Evolutionary conservation across 2,888 invertebrate species (phyloP).

Genomic region (Scrobipalpa atriplicella): DNA sequence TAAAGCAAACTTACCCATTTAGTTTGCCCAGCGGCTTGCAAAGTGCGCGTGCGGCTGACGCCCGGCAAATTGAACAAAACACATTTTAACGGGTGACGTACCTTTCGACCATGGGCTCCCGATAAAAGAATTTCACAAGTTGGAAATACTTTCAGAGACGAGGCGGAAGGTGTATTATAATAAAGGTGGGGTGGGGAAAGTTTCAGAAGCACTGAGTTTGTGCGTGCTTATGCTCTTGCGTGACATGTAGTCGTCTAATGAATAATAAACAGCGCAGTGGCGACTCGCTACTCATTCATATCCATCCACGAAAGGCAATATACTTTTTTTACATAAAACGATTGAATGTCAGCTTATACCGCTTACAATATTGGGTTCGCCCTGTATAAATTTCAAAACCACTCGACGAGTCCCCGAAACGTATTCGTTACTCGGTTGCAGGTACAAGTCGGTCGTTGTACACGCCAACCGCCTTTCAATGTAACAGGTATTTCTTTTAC

Average conservation of each 20-base stretch:
- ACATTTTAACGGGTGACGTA: slow-evolving; percentile 34
- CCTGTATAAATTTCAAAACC: slow-evolving; percentile 52
- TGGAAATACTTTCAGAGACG: slow-evolving; percentile 34
- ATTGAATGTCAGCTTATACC: slow-evolving; percentile 63
- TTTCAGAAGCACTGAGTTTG: slow-evolving; percentile 71
- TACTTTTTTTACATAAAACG: slow-evolving; percentile 67
- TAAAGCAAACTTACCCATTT: slow-evolving; percentile 55
- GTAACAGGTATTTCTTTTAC: slow-evolving; percentile 54
- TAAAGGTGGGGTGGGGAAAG: slow-evolving; percentile 55
- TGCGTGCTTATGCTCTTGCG: slow-evolving; percentile 75
- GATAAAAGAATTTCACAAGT: slow-evolving; percentile 15
- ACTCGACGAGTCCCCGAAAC: slow-evolving; percentile 39
- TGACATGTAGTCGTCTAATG: slow-evolving; percentile 78
- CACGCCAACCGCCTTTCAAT: slow-evolving; percentile 45
- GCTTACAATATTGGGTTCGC: slow-evolving; percentile 56
- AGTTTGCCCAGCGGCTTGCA: slow-evolving; percentile 52
- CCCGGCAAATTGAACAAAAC: slow-evolving; percentile 49
- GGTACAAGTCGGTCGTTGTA: slow-evolving; percentile 34
- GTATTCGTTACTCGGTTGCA: slow-evolving; percentile 44
- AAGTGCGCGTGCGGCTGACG: slow-evolving; percentile 55
- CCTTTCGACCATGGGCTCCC: slow-evolving; percentile 11
- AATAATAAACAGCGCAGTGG: slow-evolving; percentile 78
- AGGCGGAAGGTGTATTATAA: slow-evolving; percentile 43
- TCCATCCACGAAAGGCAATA: slow-evolving; percentile 74
- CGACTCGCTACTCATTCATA: slow-evolving; percentile 77